Percentiles rank a stretch among this genome's conserved stretches.
These are phyloP conservation scores for Chelmon rostratus DNA, from an alignment of 2,797 vertebrate species.

Conservation along the genomic window DNA sequence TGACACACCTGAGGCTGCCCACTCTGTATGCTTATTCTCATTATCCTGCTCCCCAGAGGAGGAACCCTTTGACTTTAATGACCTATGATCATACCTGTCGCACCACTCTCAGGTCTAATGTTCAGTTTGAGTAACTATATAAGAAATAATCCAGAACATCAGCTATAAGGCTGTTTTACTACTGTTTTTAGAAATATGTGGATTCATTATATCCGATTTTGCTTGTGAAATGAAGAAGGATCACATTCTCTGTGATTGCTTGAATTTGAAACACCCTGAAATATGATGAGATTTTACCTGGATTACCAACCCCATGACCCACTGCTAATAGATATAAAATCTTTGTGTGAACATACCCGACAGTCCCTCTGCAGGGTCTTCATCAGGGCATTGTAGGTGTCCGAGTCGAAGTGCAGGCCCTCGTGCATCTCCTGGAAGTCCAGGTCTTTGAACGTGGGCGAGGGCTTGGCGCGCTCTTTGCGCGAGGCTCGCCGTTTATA, in stretches of 20 bases:
- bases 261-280: too few species aligned
- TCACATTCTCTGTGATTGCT: too few species aligned
- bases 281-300: too few species aligned
- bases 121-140: too few species aligned
- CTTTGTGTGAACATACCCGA: slow-evolving; percentile 83
- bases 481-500: slow-evolving; percentile 94
- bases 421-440: slow-evolving; percentile 97
- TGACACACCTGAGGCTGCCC: too few species aligned
- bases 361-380: slow-evolving; percentile 97
- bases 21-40: too few species aligned
- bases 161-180: too few species aligned
- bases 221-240: background rate
- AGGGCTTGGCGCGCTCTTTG: slow-evolving; percentile 91
- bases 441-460: slow-evolving; percentile 95
- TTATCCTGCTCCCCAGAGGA: too few species aligned
- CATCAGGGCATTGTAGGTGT: slow-evolving; percentile 93
- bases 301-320: background rate
- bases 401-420: slow-evolving; percentile 92
- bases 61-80: too few species aligned
- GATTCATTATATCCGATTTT: background rate
- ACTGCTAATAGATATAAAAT: background rate
- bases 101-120: background rate
- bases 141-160: background rate
- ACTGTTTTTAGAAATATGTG: background rate
- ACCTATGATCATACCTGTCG: too few species aligned